phyloP scores from a whole-genome alignment of 2,888 invertebrate genomes.

The Gerosis bhagava region DNA sequence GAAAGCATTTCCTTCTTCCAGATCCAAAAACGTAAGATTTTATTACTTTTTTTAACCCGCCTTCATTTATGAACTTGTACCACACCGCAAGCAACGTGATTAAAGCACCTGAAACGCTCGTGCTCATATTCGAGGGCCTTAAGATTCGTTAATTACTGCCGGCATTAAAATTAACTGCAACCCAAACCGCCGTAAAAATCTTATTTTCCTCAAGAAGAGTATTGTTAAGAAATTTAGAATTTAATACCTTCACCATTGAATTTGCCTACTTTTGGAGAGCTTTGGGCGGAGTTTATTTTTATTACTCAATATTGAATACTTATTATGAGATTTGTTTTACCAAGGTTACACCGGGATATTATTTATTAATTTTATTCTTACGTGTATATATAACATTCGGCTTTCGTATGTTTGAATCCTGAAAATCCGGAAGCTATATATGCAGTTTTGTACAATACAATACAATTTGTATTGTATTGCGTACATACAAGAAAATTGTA shows the following conservation, averaged over 20 bases:
- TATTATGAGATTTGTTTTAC: too few species aligned
- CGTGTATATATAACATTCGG: too few species aligned
- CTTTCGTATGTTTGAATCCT: too few species aligned
- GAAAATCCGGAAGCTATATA: too few species aligned
- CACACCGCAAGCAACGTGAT: conserved; percentile 43
- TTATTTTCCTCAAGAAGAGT: conserved; percentile 39
- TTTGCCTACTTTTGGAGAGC: not conserved
- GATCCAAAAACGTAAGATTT: too few species aligned
- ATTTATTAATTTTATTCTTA: too few species aligned
- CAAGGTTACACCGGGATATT: too few species aligned
- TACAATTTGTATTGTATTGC: too few species aligned
- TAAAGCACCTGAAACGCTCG: conserved; percentile 54
- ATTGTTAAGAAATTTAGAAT: conserved; percentile 29
- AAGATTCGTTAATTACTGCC: conserved; percentile 76
- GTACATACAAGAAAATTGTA: too few species aligned
- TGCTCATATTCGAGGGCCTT: conserved; percentile 66
- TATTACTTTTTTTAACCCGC: too few species aligned
- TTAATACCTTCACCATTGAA: conserved; percentile 14
- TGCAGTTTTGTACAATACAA: too few species aligned
- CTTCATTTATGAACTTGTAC: conserved; percentile 26
- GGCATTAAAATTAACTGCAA: conserved; percentile 74
- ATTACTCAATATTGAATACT: not conserved
- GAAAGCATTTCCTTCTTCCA: too few species aligned
- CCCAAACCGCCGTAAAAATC: conserved; percentile 57
- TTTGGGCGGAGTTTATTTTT: not conserved